Base-by-base conservation (phyloP, 2,888 invertebrate genomes). In the Neelides folsomi region DNA sequence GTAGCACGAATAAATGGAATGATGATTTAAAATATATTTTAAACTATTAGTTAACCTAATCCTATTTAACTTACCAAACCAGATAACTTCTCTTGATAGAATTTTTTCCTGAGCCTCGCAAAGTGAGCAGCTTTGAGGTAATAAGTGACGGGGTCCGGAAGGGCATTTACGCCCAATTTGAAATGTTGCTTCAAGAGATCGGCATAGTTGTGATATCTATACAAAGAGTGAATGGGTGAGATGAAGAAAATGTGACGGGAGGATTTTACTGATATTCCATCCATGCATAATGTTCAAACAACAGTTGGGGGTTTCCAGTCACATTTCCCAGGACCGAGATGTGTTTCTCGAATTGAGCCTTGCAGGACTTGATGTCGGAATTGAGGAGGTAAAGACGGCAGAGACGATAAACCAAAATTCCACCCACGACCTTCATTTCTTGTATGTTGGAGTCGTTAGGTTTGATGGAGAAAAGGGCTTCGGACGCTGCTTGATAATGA, bases 261-360 rank as follows among this genome's bases (percentile, higher is more conserved):
- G n/a, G n/a, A n/a, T n/a, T n/a, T n/a, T 76, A 93, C 79, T 95
- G 94, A 73, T 86, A 83, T 15, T 89, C 85, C 69, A 95, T 78
- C 94, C 94, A 97, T 2, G 89, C 88, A 72, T 86, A 82, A 72
- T 95, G 94, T 70, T 98, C 97, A 75, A 97, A 95, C 13, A 82
- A 75, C 52, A 93, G 74, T 66, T 88, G 89, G 59, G 82, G 80
- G 52, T 84, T 83, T 2, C 94, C 95, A 55, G 54, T 77, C 62
- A 80, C 77, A 57, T 74, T 77, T 69, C 84, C 85, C 71, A 92
- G 97, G 66, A 85, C 81, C 59, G 94, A 92, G 58, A 89, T 82
- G 67, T 95, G 95, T 57, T 82, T 81, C 65, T 88, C 81, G 66
- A 97, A 90, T 70, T 97, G 95, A 49, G 85, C 81, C 65, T 97